Evolutionary conservation across 2,113 vertebrate genomes (phyloP).

Genomic region (Lagenorhynchus albirostris): DNA sequence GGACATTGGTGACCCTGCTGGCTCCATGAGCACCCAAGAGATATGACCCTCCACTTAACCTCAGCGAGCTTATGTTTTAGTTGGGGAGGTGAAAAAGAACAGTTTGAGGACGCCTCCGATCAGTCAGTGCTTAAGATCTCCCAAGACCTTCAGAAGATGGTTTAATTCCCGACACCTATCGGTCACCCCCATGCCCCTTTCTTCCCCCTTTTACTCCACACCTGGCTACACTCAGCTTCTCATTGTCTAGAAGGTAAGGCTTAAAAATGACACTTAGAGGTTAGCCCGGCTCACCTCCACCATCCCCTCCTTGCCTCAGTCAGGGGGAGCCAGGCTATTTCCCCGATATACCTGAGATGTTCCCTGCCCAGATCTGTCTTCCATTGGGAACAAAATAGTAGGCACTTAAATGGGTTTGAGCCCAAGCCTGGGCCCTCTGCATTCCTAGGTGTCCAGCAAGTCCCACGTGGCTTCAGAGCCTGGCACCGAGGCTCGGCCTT

Average conservation of each 20-base stretch:
- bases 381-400: neutral
- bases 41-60: rapidly evolving
- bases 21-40: neutral
- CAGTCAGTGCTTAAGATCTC: rapidly evolving
- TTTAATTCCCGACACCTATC: neutral
- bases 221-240: neutral
- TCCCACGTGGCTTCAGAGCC: neutral
- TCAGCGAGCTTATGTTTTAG: no score
- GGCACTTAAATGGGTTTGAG: neutral
- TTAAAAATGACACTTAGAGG: neutral
- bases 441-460: neutral
- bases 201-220: neutral
- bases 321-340: neutral
- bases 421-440: neutral
- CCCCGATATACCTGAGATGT: neutral
- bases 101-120: neutral
- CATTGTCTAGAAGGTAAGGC: neutral
- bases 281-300: neutral
- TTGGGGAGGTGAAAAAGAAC: neutral
- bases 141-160: neutral
- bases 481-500: no score
- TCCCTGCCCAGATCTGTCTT: neutral
- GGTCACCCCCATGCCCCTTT: rapidly evolving
- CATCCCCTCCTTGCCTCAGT: rapidly evolving
- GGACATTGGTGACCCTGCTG: neutral